A percentile compares a stretch with the other conserved stretches of the same genome.
These are phyloP conservation scores for Orius insidiosus DNA, from an alignment of 1,140 invertebrate species.

Conservation along the genomic window DNA sequence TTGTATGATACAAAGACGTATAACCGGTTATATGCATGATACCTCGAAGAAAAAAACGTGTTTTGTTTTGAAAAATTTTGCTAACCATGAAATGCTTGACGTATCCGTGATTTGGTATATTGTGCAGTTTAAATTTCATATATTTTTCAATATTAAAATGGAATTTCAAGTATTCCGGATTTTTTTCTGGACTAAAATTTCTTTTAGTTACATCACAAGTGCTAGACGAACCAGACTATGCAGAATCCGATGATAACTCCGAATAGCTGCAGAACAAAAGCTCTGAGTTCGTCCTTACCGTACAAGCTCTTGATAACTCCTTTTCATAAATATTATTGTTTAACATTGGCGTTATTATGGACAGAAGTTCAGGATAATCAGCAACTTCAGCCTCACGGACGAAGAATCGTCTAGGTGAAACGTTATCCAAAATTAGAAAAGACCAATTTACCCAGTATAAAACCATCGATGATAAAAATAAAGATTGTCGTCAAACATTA, in stretches of 20 bases:
- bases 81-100: slow-evolving; percentile 7
- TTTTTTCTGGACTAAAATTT: slow-evolving; percentile 3
- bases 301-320: too few relatives aligned
- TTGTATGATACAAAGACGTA: background rate
- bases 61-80: background rate
- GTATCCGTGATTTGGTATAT: background rate
- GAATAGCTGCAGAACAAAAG: too few relatives aligned
- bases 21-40: background rate
- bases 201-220: too few relatives aligned
- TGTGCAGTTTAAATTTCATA: background rate
- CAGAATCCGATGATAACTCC: too few relatives aligned
- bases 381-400: too few relatives aligned
- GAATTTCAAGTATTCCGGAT: slow-evolving; percentile 2
- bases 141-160: slow-evolving; percentile 6
- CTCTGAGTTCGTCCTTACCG: too few relatives aligned
- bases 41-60: background rate
- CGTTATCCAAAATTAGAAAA: background rate
- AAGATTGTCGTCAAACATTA: slow-evolving; percentile 3
- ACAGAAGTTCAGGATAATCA: too few relatives aligned
- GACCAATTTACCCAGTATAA: background rate
- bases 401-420: too few relatives aligned
- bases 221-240: too few relatives aligned
- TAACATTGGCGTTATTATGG: too few relatives aligned
- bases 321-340: too few relatives aligned
- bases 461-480: slow-evolving; percentile 6